Conservation (phyloP, 2,888 invertebrate genomes). For the Phalera bucephala region DNA sequence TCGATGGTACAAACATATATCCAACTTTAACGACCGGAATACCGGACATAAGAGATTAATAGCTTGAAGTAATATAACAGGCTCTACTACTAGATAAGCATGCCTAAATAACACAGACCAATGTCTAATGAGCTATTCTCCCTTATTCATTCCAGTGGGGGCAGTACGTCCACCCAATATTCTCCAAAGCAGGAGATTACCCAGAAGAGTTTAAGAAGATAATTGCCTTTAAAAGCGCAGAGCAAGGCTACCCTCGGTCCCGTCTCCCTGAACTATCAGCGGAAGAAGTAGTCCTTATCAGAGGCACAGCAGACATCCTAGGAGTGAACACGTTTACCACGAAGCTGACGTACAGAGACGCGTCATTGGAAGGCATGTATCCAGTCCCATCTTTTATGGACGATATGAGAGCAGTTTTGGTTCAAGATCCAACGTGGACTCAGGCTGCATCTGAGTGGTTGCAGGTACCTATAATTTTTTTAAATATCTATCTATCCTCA, state of each 20-base stretch:
- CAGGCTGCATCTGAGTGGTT: conserved; percentile 54
- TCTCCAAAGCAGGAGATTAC: conserved; percentile 83
- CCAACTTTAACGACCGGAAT: too few relatives aligned
- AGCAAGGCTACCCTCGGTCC: conserved; percentile 80
- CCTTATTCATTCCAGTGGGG: conserved; percentile 66
- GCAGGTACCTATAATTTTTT: conserved; percentile 54
- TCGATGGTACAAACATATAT: too few relatives aligned
- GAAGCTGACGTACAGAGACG: conserved; percentile 60
- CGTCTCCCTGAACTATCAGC: conserved; percentile 81
- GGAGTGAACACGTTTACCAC: conserved; percentile 86
- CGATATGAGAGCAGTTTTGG: conserved; percentile 53
- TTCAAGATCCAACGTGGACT: conserved; percentile 54
- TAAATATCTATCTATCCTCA: too few relatives aligned
- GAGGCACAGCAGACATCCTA: conserved; percentile 86
- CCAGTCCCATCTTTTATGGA: conserved; percentile 61
- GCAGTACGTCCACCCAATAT: conserved; percentile 70
- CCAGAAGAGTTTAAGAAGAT: conserved; percentile 82
- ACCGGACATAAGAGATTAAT: too few relatives aligned
- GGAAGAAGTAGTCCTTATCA: conserved; percentile 82
- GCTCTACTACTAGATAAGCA: too few relatives aligned
- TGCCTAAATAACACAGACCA: too few relatives aligned
- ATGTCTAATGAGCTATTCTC: too few relatives aligned
- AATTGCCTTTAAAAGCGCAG: conserved; percentile 78
- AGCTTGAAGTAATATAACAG: too few relatives aligned
- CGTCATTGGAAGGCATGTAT: conserved; percentile 60